Evolutionary conservation across 1,140 invertebrate genomes (phyloP), one percentile per base, ranked within the genome.

Genomic region (Apis dorsata): DNA sequence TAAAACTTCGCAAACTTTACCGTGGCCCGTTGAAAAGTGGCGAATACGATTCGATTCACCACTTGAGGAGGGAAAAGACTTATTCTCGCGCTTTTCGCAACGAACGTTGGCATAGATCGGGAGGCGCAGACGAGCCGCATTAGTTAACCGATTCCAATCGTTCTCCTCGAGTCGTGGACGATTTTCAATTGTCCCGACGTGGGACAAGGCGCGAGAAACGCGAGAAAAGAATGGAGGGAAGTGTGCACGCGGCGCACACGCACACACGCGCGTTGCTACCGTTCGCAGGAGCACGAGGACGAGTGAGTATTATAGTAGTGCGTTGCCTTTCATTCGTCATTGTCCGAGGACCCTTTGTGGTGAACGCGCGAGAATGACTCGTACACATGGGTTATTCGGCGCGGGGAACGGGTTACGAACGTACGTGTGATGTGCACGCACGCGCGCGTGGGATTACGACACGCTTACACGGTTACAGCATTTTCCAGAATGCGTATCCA

Each of bases 321-420:
- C 74, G 68, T 74, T 76, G 85, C 86, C 82, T 87, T 87, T 87
- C 86, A 87, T 85, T 85, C 82, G 86, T 88, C 83, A 88, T 87
- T 88, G 86, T 88, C 83, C 79, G 76, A 44, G 72, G 59, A 74
- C 83, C 72, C 79, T 88, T 88, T 88, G 83, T 87, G 79, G 79
- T 62, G 34, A 66, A 74, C 65, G 83, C 77, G 78, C 79, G 86
- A 81, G 79, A 68, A 88, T 74, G 63, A 68, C 76, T 77, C 71
- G 63, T 68, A 77, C 73, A 44, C 83, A 77, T 78, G 68, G 71
- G 69, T 83, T 73, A 87, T 83, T 85, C 83, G 69, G 66, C 49
- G 65, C 9, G 24, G 66, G 28, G 79, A 83, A 80, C 82, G 59
- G 17, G 28, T n/a, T 13, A 44, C 65, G 34, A 7, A 24, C 24